Base-by-base conservation (phyloP, 30 jellyfish, hydroid and myxozoan species). In the Calvadosia cruxmelitensis region DNA sequence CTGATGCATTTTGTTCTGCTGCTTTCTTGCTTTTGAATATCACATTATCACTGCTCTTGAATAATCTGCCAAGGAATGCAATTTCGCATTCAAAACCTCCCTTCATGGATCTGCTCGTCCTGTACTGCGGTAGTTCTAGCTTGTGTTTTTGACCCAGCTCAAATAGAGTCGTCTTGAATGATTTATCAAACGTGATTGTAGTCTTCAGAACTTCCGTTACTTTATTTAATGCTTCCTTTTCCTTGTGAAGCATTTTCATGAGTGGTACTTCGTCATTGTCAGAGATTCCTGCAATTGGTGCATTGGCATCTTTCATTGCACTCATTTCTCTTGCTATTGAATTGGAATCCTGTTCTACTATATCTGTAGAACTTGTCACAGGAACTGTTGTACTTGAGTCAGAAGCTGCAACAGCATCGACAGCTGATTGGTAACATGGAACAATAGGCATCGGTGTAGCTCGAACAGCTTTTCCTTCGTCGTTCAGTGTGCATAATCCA, bases 1-100 rank as follows among this genome's bases (percentile, higher is more conserved):
- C 53, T 3, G 82, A 68, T 16, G 82, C 82, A 33, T 24, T 5
- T 15, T 73, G 84, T 27, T 73, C 76, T 1, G 84, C 84, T 20
- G 20, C 27, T 35, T 63, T 73, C 52, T 73, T 73, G 53, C 24
- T 57, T n/a, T 29, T 50, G 57, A 42, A 42, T 5, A 42, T 42
- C 10, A 42, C 57, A 42, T 42, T 42, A 5, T 42, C 57, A 10
- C 10, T 42, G 20, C 57, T 5, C 15, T 20, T 5, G 20, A 42
- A 42, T 20, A 5, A 20, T 42, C 20, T 42, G 20, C 20, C 57
- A 10, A 42, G 10, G 20, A 42, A 42, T 42, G 57, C 10, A 5
- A 42, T 20, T 5, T 42, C 57, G 20, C 57, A 42, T 10, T 42
- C 15, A 42, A 42, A 42, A 42, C 57, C 57, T 5, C 57, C 57